Conservation (phyloP, 2,797 vertebrate species). For the Psittacula derbiana region DNA sequence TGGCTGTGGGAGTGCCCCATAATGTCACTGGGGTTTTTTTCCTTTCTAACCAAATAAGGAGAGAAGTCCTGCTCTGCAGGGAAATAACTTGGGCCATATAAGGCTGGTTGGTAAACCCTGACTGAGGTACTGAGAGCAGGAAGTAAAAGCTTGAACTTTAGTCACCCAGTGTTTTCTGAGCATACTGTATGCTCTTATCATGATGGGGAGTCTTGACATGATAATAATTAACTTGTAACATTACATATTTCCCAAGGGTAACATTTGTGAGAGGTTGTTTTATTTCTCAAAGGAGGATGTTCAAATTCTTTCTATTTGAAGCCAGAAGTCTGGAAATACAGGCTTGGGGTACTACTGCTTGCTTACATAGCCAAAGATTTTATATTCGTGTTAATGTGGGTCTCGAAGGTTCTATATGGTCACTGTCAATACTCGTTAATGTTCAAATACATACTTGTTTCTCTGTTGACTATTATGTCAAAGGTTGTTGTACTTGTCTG, state of each 20-base stretch:
- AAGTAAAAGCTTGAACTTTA: slow-evolving; percentile 72
- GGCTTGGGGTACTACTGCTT: not conserved
- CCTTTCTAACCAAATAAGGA: slow-evolving; percentile 78
- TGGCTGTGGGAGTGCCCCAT: slow-evolving; percentile 67
- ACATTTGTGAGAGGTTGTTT: not conserved
- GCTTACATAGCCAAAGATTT: not conserved
- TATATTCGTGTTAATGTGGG: not conserved
- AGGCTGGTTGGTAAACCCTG: slow-evolving; percentile 54
- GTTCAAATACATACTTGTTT: not conserved
- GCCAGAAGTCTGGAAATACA: not conserved
- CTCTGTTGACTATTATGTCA: not conserved
- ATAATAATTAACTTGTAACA: slow-evolving; percentile 56
- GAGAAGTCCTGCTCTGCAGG: slow-evolving; percentile 60
- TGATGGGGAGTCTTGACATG: slow-evolving; percentile 23
- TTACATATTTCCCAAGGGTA: not conserved
- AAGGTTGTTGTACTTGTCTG: not conserved
- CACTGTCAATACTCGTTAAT: not conserved
- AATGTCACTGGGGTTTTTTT: slow-evolving; percentile 54
- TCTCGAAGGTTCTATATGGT: not conserved
- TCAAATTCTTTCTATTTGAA: not conserved
- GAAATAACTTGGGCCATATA: slow-evolving; percentile 53
- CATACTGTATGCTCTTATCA: not conserved
- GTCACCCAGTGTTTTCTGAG: not conserved
- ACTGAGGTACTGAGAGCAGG: slow-evolving; percentile 39
- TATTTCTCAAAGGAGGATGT: not conserved